Conservation (phyloP, 2,797 vertebrate species). For the Sciurus carolinensis region DNA sequence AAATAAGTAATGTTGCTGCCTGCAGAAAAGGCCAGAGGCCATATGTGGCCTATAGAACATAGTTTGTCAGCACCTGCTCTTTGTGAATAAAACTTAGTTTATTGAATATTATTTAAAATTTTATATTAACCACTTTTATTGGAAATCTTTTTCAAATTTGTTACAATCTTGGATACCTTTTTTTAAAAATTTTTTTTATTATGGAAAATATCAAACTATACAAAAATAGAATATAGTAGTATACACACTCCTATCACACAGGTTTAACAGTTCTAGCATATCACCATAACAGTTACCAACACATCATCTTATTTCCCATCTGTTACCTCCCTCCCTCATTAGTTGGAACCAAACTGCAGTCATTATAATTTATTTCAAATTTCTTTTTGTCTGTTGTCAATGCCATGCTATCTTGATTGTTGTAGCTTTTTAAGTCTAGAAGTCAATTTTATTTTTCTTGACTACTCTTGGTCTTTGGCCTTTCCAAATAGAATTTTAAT, state of each 20-base stretch:
- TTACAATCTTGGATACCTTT: not conserved
- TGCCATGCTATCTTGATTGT: too few relatives aligned
- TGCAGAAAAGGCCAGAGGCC: not conserved
- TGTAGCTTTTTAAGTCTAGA: too few relatives aligned
- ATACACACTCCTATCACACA: not conserved
- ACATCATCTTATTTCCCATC: conserved; percentile 23
- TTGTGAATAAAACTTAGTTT: not conserved
- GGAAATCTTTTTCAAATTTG: not conserved
- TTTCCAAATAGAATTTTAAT: not conserved
- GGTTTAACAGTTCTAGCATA: not conserved
- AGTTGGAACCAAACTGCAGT: not conserved
- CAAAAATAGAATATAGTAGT: conserved; percentile 8
- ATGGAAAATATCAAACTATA: not conserved
- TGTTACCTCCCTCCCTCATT: not conserved
- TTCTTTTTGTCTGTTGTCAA: not conserved
- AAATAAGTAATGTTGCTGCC: not conserved
- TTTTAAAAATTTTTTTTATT: not conserved
- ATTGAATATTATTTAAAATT: conserved; percentile 27
- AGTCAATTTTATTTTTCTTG: too few relatives aligned
- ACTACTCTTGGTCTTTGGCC: too few relatives aligned
- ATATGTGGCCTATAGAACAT: not conserved
- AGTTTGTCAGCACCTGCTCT: not conserved
- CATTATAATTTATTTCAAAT: not conserved
- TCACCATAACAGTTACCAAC: not conserved
- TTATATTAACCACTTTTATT: not conserved